phyloP scores from a whole-genome alignment of 2,113 vertebrate genomes.

The Pogona vitticeps region DNA sequence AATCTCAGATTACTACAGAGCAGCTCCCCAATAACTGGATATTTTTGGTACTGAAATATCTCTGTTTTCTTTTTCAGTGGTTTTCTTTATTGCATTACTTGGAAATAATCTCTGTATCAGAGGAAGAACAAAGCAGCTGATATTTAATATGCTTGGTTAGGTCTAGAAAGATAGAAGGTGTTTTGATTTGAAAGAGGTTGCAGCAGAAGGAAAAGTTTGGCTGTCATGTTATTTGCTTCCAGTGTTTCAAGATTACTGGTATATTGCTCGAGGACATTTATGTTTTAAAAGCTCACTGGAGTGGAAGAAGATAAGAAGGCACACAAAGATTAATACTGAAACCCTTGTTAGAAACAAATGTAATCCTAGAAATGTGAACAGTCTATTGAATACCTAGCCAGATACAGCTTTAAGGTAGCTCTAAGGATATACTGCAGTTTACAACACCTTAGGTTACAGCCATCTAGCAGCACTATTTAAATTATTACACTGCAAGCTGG shows the following conservation, averaged over 20 bases:
- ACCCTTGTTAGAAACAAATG: constrained; percentile 67
- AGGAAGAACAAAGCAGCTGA: constrained; percentile 10
- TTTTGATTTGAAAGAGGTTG: constrained; percentile 37
- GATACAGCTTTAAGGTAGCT: constrained; percentile 53
- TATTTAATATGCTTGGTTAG: constrained; percentile 23
- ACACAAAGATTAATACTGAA: constrained; percentile 62
- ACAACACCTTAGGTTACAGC: background rate
- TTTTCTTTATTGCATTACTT: constrained; percentile 12
- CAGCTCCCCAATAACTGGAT: background rate
- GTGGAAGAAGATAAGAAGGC: constrained; percentile 56
- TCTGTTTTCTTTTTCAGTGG: background rate
- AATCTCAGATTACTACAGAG: background rate
- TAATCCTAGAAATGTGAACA: constrained; percentile 52
- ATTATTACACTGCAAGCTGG: no score
- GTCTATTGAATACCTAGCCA: constrained; percentile 30
- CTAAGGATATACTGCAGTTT: constrained; percentile 5
- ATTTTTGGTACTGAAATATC: background rate
- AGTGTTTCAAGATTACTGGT: constrained; percentile 43
- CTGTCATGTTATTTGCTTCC: constrained; percentile 34
- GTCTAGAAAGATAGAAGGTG: constrained; percentile 27
- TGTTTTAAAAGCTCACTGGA: constrained; percentile 61
- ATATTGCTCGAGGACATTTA: constrained; percentile 58
- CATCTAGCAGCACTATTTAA: background rate
- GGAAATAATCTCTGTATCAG: constrained; percentile 18
- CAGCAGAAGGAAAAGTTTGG: constrained; percentile 41